Evolutionary conservation across 2,113 vertebrate genomes (phyloP), one percentile per base, ranked within the genome.

Genomic region (Scophthalmus maximus): DNA sequence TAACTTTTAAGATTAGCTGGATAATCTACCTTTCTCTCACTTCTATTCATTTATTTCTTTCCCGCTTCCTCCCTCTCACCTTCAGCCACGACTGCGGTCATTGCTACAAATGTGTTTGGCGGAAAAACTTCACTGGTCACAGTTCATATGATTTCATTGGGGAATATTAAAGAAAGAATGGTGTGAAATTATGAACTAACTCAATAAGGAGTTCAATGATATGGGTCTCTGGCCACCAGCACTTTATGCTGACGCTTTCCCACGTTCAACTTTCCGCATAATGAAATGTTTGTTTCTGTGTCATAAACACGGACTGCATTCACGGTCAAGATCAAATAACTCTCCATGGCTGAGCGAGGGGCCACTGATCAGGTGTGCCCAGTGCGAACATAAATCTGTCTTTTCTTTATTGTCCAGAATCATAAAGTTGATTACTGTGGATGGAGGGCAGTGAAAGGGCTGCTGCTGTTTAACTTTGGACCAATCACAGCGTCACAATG

Each of bases 391-490:
- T 85, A 86, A 88, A 87, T 78, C 70, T 68, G 75, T 60, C 79
- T 81, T 68, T 81, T 68, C 76, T 89, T 87, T 84, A 82, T 76
- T 79, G 59, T 79, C 40, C 22, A 7, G 26, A 61, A 84, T 89
- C 82, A 86, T 81, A 73, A 30, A 86, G 81, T 78, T 65, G 73
- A 64, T 87, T 69, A 73, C 63, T 85, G 72, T 75, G 77, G 60
- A 61, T 34, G 40, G 34, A 62, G 72, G 75, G 76, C 65, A 64
- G 61, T 83, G 80, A 87, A 92, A 80, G 26, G 10, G 59, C 65
- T 67, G 9, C 68, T 77, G 79, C 64, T 73, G 61, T 40, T 72
- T 68, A 29, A 52, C 36, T n/a, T 42, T 2, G 64, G 29, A 65
- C 74, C 38, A 69, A 80, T 66, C 53, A 25, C 34, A 25, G 18